These are phyloP conservation scores for Lithophane socia DNA, from an alignment of 2,888 invertebrate genomes.

Conservation along the genomic window DNA sequence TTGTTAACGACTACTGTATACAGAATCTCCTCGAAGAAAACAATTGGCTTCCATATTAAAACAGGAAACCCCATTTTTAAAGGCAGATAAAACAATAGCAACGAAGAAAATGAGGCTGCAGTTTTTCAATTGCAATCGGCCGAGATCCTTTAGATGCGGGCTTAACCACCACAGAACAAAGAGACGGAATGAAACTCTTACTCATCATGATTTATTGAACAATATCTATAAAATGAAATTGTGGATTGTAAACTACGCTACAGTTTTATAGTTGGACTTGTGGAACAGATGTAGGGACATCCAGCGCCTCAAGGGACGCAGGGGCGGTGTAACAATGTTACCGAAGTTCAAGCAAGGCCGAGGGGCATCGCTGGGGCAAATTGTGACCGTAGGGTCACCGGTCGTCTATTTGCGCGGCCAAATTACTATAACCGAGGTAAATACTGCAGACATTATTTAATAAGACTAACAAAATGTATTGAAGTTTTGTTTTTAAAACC, in stretches of 20 bases:
- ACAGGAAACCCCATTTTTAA: conserved; percentile 70
- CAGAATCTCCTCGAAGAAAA: conserved; percentile 70
- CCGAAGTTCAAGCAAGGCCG: conserved; percentile 86
- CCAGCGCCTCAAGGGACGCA: conserved; percentile 83
- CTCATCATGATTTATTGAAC: conserved; percentile 82
- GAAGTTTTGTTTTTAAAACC: conserved; percentile 65
- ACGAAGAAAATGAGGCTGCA: conserved; percentile 78
- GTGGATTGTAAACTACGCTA: conserved; percentile 82
- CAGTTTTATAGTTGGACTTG: conserved; percentile 83
- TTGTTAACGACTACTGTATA: conserved; percentile 67
- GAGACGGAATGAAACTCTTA: conserved; percentile 75
- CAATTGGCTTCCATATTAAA: conserved; percentile 77
- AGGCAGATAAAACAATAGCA: conserved; percentile 73
- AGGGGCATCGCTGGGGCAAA: conserved; percentile 83
- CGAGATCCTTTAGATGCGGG: conserved; percentile 69
- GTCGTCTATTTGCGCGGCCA: conserved; percentile 82
- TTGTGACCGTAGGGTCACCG: conserved; percentile 86
- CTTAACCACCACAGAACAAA: conserved; percentile 74
- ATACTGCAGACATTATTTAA: conserved; percentile 82
- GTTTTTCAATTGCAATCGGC: conserved; percentile 79
- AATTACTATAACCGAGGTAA: conserved; percentile 83
- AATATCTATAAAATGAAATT: conserved; percentile 85
- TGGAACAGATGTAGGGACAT: conserved; percentile 86
- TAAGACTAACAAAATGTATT: conserved; percentile 74
- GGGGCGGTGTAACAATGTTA: conserved; percentile 87